phyloP scores from a whole-genome alignment of 2,113 vertebrate species.

The Paraplagusia blochii region DNA sequence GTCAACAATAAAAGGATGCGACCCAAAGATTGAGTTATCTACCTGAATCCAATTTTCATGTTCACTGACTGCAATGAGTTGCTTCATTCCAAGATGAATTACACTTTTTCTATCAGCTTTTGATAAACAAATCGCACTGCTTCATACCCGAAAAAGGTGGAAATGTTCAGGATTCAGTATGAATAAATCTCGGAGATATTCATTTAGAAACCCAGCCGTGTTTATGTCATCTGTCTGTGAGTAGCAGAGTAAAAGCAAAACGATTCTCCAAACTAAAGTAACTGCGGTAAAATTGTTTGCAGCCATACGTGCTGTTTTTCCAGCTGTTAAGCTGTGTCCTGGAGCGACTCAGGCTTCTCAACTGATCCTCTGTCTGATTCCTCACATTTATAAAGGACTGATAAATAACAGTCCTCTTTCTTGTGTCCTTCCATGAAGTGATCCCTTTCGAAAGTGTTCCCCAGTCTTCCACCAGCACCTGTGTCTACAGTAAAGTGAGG shows the following conservation, averaged over 20 bases:
- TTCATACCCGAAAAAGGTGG: constrained; percentile 48
- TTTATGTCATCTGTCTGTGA: constrained; percentile 13
- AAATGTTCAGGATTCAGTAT: constrained; percentile 50
- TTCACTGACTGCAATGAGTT: constrained; percentile 76
- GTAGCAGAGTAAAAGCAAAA: constrained; percentile 10
- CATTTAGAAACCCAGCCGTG: constrained; percentile 43
- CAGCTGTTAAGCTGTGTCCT: constrained; percentile 11
- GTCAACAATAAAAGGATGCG: constrained; percentile 72
- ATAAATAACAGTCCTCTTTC: neutral
- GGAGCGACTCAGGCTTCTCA: constrained; percentile 1
- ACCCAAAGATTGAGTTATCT: constrained; percentile 77
- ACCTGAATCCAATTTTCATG: constrained; percentile 80
- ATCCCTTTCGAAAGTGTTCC: too few relatives aligned
- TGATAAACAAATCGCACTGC: constrained; percentile 73
- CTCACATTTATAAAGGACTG: neutral
- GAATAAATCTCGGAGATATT: constrained; percentile 62
- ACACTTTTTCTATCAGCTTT: constrained; percentile 73
- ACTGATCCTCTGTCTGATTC: constrained; percentile 3
- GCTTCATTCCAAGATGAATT: constrained; percentile 75
- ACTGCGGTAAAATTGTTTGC: constrained; percentile 25
- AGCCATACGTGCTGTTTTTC: constrained; percentile 10
- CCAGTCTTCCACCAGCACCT: too few relatives aligned
- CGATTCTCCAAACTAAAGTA: constrained; percentile 20
- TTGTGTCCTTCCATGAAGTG: too few relatives aligned
- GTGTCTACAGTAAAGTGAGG: too few relatives aligned